phyloP scores from a whole-genome alignment of 2,888 invertebrate genomes.

The Lasioglossum figueresi region DNA sequence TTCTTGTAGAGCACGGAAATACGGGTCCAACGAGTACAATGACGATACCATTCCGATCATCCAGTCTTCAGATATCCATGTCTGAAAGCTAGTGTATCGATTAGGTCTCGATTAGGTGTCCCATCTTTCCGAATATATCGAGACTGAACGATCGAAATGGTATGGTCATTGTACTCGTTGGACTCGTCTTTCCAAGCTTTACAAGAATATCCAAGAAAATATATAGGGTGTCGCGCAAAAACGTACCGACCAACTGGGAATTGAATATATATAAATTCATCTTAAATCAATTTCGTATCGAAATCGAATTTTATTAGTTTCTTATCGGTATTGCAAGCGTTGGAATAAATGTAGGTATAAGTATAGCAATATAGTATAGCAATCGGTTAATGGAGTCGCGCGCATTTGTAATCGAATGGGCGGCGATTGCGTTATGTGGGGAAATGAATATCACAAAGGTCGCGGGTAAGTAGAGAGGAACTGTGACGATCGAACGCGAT shows the following conservation, averaged over 20 bases:
- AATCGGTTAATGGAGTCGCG: constrained; percentile 41
- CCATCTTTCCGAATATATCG: too few species aligned
- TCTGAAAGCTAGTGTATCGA: background rate
- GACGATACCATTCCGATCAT: background rate
- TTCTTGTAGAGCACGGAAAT: background rate
- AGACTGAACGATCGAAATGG: background rate
- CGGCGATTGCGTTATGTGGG: constrained; percentile 33
- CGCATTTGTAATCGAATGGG: constrained; percentile 46
- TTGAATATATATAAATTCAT: too few species aligned
- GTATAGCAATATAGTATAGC: background rate
- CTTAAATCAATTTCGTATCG: too few species aligned
- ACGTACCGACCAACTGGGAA: background rate
- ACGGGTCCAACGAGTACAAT: background rate
- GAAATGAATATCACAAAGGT: constrained; percentile 49
- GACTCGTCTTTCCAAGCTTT: background rate
- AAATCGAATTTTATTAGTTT: too few species aligned
- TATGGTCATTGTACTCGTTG: background rate
- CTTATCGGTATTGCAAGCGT: too few species aligned
- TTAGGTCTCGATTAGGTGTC: background rate
- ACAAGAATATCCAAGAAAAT: background rate
- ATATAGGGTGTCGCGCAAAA: background rate
- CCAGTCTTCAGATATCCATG: background rate
- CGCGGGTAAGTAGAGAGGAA: constrained; percentile 8
- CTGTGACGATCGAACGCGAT: constrained; percentile 23
- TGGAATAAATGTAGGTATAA: too few species aligned